These are phyloP conservation scores for Amphiprion percula DNA, from an alignment of 2,113 vertebrate genomes.

Conservation along the genomic window DNA sequence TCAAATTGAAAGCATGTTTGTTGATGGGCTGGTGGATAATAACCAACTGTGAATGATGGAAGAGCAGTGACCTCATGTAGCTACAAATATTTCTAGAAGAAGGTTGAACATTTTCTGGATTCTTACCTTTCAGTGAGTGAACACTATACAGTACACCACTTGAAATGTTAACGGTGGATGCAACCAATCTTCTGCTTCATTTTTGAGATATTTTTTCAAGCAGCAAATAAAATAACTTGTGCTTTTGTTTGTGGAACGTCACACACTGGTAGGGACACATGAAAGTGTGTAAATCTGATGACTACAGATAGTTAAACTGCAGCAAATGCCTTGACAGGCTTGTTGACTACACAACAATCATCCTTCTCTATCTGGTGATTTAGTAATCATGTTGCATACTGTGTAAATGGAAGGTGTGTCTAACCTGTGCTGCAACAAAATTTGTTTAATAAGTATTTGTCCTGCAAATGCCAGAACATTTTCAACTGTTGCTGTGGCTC, in stretches of 20 bases:
- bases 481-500: background rate
- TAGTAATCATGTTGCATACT: background rate
- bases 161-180: slow-evolving; percentile 1
- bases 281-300: background rate
- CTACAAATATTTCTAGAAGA: slow-evolving; percentile 25
- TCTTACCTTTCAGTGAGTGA: slow-evolving; percentile 8
- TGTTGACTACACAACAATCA: background rate
- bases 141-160: background rate
- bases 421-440: background rate
- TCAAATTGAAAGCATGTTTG: slow-evolving; percentile 32
- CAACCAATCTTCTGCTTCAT: background rate
- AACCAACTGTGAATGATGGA: slow-evolving; percentile 41
- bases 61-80: slow-evolving; percentile 29
- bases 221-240: background rate
- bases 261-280: background rate
- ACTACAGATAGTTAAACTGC: background rate
- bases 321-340: background rate
- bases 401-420: background rate
- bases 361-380: background rate
- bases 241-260: background rate
- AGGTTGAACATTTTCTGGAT: slow-evolving; percentile 17
- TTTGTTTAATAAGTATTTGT: background rate
- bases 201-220: background rate
- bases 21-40: slow-evolving; percentile 45
- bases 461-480: background rate